Conservation (phyloP, 2,797 vertebrate genomes). For the Momotus momota region DNA sequence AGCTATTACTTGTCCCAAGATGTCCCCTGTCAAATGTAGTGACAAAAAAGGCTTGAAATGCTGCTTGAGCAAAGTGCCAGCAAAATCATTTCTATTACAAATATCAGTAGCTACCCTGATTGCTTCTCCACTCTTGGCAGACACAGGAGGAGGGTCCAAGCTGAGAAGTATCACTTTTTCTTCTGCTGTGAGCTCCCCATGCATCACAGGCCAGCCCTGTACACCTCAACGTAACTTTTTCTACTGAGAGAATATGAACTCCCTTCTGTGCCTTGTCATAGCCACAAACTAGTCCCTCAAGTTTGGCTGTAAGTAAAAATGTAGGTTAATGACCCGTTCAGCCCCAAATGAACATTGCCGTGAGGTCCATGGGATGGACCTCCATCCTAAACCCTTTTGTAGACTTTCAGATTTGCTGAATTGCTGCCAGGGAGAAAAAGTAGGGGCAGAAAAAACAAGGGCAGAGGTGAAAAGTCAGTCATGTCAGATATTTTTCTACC, state of each 20-base stretch:
- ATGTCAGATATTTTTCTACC: accelerated
- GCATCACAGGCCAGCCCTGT: accelerated
- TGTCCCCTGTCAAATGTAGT: accelerated
- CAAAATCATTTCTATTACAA: not conserved
- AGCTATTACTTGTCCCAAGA: not conserved
- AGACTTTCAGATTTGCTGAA: not conserved
- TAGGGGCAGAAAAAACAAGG: accelerated
- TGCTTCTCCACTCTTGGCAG: not conserved
- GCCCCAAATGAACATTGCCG: accelerated
- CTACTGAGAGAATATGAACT: not conserved
- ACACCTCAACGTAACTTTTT: not conserved
- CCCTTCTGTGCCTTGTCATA: not conserved
- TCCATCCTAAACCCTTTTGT: not conserved
- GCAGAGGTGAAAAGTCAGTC: not conserved
- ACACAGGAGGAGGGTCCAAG: not conserved
- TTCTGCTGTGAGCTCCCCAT: not conserved
- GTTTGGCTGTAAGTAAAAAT: not conserved
- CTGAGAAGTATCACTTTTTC: not conserved
- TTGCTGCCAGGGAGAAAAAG: not conserved
- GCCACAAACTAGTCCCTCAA: not conserved
- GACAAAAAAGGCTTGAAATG: not conserved
- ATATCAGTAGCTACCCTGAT: not conserved
- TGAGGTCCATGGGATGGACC: not conserved
- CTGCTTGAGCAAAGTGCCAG: not conserved
- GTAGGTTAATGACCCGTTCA: accelerated